Base-by-base conservation (phyloP, 2,888 invertebrate species). In the Amorpha juglandis region DNA sequence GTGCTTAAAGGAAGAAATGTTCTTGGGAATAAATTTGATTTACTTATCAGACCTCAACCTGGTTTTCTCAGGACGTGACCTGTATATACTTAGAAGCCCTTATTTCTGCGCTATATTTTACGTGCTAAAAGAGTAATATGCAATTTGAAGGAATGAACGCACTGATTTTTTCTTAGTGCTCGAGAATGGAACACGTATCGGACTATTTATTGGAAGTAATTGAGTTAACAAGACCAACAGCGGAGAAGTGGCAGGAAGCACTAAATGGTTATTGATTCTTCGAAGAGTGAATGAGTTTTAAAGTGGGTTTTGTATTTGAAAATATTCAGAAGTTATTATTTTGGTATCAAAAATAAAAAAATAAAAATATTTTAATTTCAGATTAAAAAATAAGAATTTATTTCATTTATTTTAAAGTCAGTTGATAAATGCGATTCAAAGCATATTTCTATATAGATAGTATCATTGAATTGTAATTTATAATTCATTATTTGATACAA, bases 1-100 rank as follows among this genome's bases (percentile, higher is more conserved):
- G 70, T 77, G 70, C 73, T 76, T 73, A 71, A 71, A 69, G 72
- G 71, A 66, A 71, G 70, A 70, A 75, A 76, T 79, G 78, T 80
- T 80, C 76, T 74, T 74, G 67, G 72, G 85, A 87, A 86, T 87
- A 88, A 84, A 87, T 88, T 88, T 87, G 86, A 88, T 87, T 88
- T 83, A 85, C 84, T 87, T 86, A 87, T 85, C 85, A 85, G 79
- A 77, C 82, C 82, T 80, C 80, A 80, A 84, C 83, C 81, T 82
- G 84, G 75, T 84, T 83, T 77, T 77, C 74, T 79, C 75, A 78
- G 74, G 79, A 84, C 80, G 83, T 83, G 87, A 79, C 85, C 84
- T 79, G 87, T 83, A 87, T 88, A 83, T 81, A 78, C 80, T 76
- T 79, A 71, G 75, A 71, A 78, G 67, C 73, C 72, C 72, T 74